Conservation (phyloP, 2,113 vertebrate genomes). For the Tragelaphus strepsiceros region DNA sequence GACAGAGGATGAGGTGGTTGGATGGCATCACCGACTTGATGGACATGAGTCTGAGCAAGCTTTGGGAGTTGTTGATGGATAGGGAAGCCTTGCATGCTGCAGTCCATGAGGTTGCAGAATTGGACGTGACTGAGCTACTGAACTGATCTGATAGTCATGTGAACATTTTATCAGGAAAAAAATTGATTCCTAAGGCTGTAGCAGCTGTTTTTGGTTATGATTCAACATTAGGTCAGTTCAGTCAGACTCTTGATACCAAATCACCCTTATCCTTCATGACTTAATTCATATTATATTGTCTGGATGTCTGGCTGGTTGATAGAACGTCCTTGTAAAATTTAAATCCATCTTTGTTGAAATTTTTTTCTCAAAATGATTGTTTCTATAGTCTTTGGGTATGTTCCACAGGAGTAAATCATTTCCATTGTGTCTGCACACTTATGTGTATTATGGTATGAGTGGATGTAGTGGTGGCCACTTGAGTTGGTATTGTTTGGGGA, state of each 20-base stretch:
- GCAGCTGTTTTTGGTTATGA: neutral
- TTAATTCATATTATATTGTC: neutral
- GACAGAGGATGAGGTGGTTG: neutral
- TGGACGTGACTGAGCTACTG: neutral
- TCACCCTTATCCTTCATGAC: neutral
- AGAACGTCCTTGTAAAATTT: neutral
- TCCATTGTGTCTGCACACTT: neutral
- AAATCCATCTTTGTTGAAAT: neutral
- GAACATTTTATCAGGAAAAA: neutral
- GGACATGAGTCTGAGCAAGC: neutral
- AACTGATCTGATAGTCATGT: neutral
- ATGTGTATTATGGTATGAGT: neutral
- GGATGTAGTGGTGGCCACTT: neutral
- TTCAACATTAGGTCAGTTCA: neutral
- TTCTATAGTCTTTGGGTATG: neutral
- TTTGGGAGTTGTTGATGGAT: neutral
- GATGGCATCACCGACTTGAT: accelerated
- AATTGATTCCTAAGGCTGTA: neutral
- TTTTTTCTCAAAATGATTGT: neutral
- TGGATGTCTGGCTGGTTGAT: neutral
- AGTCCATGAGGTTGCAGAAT: neutral
- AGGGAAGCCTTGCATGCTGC: neutral
- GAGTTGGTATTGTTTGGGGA: neutral
- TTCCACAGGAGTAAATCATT: neutral
- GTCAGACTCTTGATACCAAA: neutral